Conservation (phyloP, 2,797 vertebrate species). For the Rhabdophis nuchalis region DNA sequence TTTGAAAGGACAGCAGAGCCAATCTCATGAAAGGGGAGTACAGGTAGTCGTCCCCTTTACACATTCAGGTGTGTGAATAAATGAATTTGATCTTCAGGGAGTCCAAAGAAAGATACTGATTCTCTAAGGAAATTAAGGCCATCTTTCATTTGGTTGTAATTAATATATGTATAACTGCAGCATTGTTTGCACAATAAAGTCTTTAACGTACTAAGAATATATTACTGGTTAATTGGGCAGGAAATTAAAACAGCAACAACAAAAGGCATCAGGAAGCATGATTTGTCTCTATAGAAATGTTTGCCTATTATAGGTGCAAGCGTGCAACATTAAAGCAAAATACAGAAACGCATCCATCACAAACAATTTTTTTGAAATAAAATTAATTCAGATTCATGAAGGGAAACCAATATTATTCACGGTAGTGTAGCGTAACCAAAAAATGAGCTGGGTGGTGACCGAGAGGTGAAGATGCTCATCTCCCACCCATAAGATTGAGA, state of each 20-base stretch:
- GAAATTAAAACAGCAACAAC: background rate
- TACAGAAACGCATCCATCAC: background rate
- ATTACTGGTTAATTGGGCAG: background rate
- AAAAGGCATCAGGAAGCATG: background rate
- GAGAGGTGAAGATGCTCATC: no score
- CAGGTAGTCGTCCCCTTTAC: no score
- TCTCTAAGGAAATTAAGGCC: background rate
- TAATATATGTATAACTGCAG: background rate
- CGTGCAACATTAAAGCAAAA: background rate
- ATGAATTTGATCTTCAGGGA: background rate
- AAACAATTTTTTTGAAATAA: background rate
- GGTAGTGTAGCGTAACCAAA: background rate
- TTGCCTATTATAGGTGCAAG: background rate
- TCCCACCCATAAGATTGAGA: no score
- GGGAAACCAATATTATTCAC: background rate
- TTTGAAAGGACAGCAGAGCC: no score
- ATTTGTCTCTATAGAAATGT: background rate
- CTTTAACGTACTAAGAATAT: background rate
- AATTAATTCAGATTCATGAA: background rate
- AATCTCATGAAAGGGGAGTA: no score
- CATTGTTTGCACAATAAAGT: background rate
- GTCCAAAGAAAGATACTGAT: background rate
- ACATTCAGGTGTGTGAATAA: background rate
- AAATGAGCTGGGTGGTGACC: background rate
- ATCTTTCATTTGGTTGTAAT: background rate